phyloP scores from a whole-genome alignment of 2,797 vertebrate species.

The Parauchenoglanis punctatus region DNA sequence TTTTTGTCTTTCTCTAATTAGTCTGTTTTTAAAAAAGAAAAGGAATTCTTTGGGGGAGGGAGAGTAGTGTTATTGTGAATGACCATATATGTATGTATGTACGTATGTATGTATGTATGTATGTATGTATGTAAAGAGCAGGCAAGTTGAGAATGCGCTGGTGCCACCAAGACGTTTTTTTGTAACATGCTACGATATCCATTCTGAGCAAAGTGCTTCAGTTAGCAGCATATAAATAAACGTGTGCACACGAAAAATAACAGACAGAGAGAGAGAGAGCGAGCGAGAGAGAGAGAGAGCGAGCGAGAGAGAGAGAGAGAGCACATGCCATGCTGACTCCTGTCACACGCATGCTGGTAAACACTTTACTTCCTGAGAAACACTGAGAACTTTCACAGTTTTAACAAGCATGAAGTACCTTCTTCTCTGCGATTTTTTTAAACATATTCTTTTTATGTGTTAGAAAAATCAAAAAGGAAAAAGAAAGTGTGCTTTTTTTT shows the following conservation, averaged over 20 bases:
- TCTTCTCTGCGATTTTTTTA: neutral
- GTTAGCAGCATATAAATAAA: conserved; percentile 1
- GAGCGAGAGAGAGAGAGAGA: neutral
- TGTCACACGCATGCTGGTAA: neutral
- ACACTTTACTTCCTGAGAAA: conserved; percentile 32
- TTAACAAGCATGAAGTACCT: neutral
- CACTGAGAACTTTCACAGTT: conserved; percentile 22
- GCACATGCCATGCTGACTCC: neutral
- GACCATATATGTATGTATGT: neutral
- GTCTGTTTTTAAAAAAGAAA: neutral
- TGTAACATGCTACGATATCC: neutral
- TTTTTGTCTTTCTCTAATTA: neutral
- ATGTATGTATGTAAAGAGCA: neutral
- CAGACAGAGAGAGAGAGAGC: neutral
- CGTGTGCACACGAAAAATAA: neutral
- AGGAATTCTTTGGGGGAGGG: neutral
- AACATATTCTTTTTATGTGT: neutral
- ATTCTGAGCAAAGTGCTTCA: neutral
- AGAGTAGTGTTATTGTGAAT: neutral
- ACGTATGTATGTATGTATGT: conserved; percentile 3
- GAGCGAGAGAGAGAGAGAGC: neutral
- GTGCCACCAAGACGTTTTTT: conserved; percentile 17
- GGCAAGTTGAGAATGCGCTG: neutral
- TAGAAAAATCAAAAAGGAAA: neutral
- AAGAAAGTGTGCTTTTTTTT: neutral